Percentiles rank a stretch among this genome's conserved stretches.
Conservation (phyloP, 2,113 vertebrate species). For the Eurypyga helias region DNA sequence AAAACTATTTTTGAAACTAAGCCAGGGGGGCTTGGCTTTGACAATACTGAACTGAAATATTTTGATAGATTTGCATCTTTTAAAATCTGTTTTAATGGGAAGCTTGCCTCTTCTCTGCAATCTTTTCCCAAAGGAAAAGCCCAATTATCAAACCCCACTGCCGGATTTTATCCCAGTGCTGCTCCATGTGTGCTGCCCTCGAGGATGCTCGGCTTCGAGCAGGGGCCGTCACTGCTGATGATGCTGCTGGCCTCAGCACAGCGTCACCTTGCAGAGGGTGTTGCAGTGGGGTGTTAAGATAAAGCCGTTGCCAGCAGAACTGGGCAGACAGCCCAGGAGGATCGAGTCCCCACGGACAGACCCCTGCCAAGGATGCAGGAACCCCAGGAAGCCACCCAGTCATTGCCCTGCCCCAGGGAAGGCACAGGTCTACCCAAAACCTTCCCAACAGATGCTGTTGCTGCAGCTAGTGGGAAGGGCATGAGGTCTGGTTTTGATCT, state of each 20-base stretch:
- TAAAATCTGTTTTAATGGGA: not conserved
- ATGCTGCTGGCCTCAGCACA: not conserved
- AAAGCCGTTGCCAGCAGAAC: not conserved
- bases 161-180: not conserved
- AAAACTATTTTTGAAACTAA: not conserved
- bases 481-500: not conserved
- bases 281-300: not conserved
- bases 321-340: not conserved
- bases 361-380: not conserved
- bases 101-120: not conserved
- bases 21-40: not conserved
- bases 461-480: not conserved
- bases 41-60: not conserved
- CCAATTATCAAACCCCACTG: not conserved
- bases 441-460: not conserved
- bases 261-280: not conserved
- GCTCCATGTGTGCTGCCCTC: not conserved
- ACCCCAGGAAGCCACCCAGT: not conserved
- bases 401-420: not conserved
- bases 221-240: not conserved
- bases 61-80: not conserved
- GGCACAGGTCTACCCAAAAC: not conserved
- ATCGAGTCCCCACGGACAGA: not conserved
- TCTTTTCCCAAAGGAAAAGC: not conserved
- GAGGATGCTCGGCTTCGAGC: not conserved